phyloP scores from a whole-genome alignment of 2,797 vertebrate species.

The Catharus ustulatus region DNA sequence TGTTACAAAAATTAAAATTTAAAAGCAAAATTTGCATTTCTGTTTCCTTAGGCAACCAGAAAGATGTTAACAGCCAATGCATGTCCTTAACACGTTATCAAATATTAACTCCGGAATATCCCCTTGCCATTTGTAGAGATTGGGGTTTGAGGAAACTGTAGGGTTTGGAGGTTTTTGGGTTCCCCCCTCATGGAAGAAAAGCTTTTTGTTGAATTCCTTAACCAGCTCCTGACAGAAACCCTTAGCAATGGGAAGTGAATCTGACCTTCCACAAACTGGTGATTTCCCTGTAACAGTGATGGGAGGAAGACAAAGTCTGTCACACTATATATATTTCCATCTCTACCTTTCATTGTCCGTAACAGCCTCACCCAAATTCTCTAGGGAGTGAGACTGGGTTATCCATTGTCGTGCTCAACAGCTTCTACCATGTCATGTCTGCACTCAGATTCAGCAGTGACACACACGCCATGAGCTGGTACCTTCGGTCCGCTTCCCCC shows the following conservation, averaged over 20 bases:
- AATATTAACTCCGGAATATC: neutral
- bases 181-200: neutral
- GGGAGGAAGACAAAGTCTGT: neutral
- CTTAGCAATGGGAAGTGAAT: neutral
- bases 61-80: neutral
- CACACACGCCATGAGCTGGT: too few species aligned
- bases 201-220: neutral
- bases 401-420: neutral
- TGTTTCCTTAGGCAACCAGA: neutral
- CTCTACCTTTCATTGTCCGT: rapidly evolving
- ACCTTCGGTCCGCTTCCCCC: neutral
- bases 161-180: rapidly evolving
- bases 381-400: neutral
- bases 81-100: neutral
- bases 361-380: neutral
- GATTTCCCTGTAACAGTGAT: neutral
- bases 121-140: neutral
- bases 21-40: neutral
- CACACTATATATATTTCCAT: neutral
- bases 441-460: neutral
- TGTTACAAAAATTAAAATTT: neutral
- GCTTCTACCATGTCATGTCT: neutral
- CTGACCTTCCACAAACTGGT: neutral
- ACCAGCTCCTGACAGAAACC: neutral
- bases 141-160: neutral